These are phyloP conservation scores for Amphipoea oculea DNA, from an alignment of 2,888 invertebrate species.

Conservation along the genomic window DNA sequence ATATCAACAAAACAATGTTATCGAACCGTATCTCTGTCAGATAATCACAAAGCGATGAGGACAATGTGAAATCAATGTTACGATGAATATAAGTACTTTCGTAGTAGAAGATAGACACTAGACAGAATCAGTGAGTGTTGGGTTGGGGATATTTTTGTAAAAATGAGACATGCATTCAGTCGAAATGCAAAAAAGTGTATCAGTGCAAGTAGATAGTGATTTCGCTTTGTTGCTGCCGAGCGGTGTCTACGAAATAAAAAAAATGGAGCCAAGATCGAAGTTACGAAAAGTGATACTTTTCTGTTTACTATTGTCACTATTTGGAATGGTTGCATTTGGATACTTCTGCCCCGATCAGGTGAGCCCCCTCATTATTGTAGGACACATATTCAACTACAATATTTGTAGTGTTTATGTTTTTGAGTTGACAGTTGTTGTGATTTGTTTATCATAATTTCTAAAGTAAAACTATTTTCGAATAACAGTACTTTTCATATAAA, in stretches of 20 bases:
- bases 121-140: slow-evolving; percentile 77
- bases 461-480: not conserved
- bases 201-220: slow-evolving; percentile 96
- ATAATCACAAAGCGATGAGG: slow-evolving; percentile 72
- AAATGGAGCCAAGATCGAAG: slow-evolving; percentile 96
- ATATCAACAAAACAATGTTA: slow-evolving; percentile 80
- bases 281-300: slow-evolving; percentile 95
- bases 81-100: slow-evolving; percentile 68
- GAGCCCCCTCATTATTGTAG: slow-evolving; percentile 70
- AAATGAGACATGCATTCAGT: slow-evolving; percentile 90
- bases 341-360: slow-evolving; percentile 97
- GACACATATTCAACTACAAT: not conserved
- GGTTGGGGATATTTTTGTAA: slow-evolving; percentile 82
- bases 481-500: not conserved
- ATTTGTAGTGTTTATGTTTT: slow-evolving; percentile 35
- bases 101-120: slow-evolving; percentile 69
- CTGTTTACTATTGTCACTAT: slow-evolving; percentile 95
- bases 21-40: slow-evolving; percentile 73
- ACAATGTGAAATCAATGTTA: slow-evolving; percentile 73
- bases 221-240: slow-evolving; percentile 94
- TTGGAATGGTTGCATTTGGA: slow-evolving; percentile 96
- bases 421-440: slow-evolving; percentile 34
- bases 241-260: slow-evolving; percentile 95
- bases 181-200: slow-evolving; percentile 94
- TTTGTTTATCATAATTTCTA: slow-evolving; percentile 39